Evolutionary conservation across 2,113 vertebrate genomes (phyloP).

Genomic region (Campylomormyrus tamandua): DNA sequence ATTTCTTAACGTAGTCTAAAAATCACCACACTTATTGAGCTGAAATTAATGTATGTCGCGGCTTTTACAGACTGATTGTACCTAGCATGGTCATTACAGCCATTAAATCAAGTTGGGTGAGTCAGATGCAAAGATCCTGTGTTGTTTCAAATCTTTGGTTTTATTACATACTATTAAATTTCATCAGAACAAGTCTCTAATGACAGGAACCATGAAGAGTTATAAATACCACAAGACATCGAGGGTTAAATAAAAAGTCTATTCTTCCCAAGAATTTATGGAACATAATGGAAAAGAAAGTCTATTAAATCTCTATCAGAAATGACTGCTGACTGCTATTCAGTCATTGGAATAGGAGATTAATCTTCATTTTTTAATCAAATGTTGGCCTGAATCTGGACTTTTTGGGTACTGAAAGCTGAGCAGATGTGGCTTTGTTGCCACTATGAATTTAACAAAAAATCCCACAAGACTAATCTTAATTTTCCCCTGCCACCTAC

Average conservation of each 20-base stretch:
- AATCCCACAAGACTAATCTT: background rate
- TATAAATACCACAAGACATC: background rate
- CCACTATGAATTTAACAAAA: conserved; percentile 1
- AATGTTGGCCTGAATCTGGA: background rate
- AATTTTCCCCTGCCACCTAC: background rate
- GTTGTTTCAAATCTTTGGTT: background rate
- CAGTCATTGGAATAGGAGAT: background rate
- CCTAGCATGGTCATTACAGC: background rate
- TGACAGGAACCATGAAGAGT: background rate
- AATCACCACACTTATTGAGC: background rate
- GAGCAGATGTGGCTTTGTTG: background rate
- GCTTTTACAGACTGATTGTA: background rate
- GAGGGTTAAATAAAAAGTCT: background rate
- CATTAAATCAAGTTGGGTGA: background rate
- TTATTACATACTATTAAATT: background rate
- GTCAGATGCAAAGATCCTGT: background rate
- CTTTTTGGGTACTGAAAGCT: background rate
- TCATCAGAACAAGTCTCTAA: background rate
- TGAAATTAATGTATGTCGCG: background rate
- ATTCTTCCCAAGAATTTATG: background rate
- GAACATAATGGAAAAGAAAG: background rate
- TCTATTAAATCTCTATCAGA: background rate
- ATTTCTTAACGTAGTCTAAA: background rate
- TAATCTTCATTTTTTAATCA: background rate
- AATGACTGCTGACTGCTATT: background rate